Percentiles rank a stretch among this genome's conserved stretches.
Evolutionary conservation across 2,888 invertebrate genomes (phyloP).

Genomic region (Platycheirus albimanus): DNA sequence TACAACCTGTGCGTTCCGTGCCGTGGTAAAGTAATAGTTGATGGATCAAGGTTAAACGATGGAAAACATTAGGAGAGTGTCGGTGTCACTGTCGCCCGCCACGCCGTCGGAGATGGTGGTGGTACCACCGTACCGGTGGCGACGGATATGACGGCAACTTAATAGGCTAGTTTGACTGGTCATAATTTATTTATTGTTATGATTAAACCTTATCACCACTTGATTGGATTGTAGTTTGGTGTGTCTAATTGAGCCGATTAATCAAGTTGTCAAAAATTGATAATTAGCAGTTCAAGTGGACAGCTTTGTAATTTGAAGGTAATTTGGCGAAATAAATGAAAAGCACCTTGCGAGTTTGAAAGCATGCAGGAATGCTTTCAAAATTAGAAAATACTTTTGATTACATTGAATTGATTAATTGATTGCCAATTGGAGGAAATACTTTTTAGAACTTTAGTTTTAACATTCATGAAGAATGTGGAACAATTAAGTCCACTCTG

Average conservation of each 20-base stretch:
- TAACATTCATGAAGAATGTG: too few relatives aligned
- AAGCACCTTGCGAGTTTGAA: too few relatives aligned
- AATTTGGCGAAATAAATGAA: too few relatives aligned
- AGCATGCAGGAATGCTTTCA: too few relatives aligned
- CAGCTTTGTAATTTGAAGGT: constrained; percentile 3
- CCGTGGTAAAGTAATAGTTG: constrained; percentile 31
- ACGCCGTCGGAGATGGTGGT: too few relatives aligned
- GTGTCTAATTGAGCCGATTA: constrained; percentile 24
- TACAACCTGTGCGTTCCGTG: not conserved
- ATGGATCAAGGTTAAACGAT: constrained; percentile 44
- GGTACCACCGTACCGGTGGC: constrained; percentile 2
- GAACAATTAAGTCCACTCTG: too few relatives aligned
- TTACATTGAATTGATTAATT: too few relatives aligned
- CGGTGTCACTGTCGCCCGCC: too few relatives aligned
- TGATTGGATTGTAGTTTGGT: constrained; percentile 32
- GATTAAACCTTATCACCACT: constrained; percentile 48
- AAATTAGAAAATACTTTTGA: too few relatives aligned
- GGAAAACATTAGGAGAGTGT: constrained; percentile 17
- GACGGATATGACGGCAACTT: not conserved
- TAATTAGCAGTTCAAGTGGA: constrained; percentile 15
- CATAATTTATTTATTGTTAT: constrained; percentile 40
- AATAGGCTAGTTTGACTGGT: constrained; percentile 43
- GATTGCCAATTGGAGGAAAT: too few relatives aligned
- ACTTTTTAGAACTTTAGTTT: too few relatives aligned
- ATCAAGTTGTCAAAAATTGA: constrained; percentile 37